Evolutionary conservation across 2,888 invertebrate species (phyloP), one percentile per base, ranked within the genome.

Genomic region (Adineta ricciae): DNA sequence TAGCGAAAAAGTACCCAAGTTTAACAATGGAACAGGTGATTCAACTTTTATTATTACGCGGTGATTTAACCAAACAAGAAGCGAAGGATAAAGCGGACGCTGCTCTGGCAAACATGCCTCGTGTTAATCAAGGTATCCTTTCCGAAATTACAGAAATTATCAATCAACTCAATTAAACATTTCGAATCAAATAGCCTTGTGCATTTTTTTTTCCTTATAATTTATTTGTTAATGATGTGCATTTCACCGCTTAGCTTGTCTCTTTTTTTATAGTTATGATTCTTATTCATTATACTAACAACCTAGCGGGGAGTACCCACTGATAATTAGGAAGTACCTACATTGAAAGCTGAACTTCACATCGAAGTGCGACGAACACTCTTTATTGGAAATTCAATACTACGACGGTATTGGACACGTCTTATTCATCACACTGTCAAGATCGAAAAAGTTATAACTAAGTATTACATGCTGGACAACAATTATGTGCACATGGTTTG

Each of bases 111-210:
- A 73, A 73, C 9, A 73, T 73, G 73, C 73, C 73, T 24, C 36
- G 73, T 38, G 41, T 73, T 73, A 73, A 38, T 73, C 73, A 73
- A 73, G 73, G 73, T 21, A 73, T 73, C 11, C 24, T 73, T 38
- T 73, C 14, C 24, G 73, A 73, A 73, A 73, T 73, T 38, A 38
- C 41, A n/a, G 73, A 73, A 73, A 73, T 73, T 73, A n/a, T 73
- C 9, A 41, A 73, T 41, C 36, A 73, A 73, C 2, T 38, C 8
- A 73, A 73, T 38, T 73, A 14, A 73, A n/a, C 16, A 64, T 64
- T 49, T 14, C 8, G 14, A 49, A 49, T 49, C 14, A 49, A 49
- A 49, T 49, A 49, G n/a, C n/a, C n/a, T n/a, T n/a, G n/a, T n/a
- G n/a, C n/a, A n/a, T n/a, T n/a, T n/a, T n/a, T n/a, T n/a, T n/a